phyloP scores from a whole-genome alignment of 2,113 vertebrate genomes.

The Aegithalos caudatus region DNA sequence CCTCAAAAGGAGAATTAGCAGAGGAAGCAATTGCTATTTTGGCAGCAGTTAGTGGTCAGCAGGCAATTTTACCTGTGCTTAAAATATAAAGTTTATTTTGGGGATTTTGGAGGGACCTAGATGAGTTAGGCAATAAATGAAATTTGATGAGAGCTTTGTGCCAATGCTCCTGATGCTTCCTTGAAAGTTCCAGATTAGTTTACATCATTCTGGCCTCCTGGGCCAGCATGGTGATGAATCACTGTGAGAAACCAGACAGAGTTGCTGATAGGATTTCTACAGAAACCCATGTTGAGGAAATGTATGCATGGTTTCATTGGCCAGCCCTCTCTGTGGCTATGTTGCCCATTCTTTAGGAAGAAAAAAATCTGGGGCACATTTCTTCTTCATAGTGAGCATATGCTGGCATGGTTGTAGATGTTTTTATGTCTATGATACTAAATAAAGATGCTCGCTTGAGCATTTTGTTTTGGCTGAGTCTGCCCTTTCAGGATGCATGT shows the following conservation, averaged over 20 bases:
- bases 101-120: not conserved
- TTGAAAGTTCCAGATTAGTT: not conserved
- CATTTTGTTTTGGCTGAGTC: constrained; percentile 33
- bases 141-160: not conserved
- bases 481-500: constrained; percentile 24
- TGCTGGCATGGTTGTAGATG: not conserved
- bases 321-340: not conserved
- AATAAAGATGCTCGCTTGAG: constrained; percentile 7
- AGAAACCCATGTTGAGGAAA: not conserved
- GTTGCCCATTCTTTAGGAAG: not conserved
- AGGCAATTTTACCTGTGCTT: not conserved
- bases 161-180: not conserved
- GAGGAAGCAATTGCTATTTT: not conserved
- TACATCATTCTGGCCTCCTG: not conserved
- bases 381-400: not conserved
- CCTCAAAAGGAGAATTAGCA: not conserved
- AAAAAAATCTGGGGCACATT: not conserved
- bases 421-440: not conserved
- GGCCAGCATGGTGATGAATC: not conserved
- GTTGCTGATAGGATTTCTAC: not conserved
- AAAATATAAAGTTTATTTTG: not conserved
- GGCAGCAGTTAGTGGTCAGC: not conserved
- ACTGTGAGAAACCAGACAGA: not conserved
- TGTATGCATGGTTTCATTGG: not conserved
- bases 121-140: not conserved